Base-by-base conservation (phyloP, 2,888 invertebrate species). In the Eumacrocentrus americanus region DNA sequence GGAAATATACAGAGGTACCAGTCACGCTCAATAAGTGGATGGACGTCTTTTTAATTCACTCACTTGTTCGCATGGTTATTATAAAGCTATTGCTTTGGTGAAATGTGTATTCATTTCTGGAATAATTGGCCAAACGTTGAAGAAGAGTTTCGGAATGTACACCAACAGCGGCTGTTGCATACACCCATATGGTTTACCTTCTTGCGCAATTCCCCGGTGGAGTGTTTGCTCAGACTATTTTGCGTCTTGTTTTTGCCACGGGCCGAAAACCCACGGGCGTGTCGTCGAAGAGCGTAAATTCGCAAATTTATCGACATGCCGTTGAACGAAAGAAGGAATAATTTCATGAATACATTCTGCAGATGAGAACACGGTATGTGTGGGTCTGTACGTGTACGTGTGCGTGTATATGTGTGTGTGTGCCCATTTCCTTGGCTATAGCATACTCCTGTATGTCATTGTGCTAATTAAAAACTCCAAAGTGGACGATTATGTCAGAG, bases 251-350 rank as follows among this genome's bases (percentile, higher is more conserved):
- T 58, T 48, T 53, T 59, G 29, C 46, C 38, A 48, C 40, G 7
- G 20, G n/a, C 6, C 20, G 34, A 58, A 50, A 46, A 51, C 35
- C 46, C 51, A 60, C 58, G 35, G 60, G 42, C 55, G 46, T 52
- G 58, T 58, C 52, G 44, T 58, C 34, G 48, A 47, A 12, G 48
- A 46, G 57, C 66, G 62, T 69, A 65, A 71, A 65, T 44, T 60
- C 61, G 44, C 12, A 46, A 68, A 67, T 70, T 67, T 69, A 68
- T 68, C 58, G 58, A 47, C 57, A 35, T 25, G 25, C 42, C 18
- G 12, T 23, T 23, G 23, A 51, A 37, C 51, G 38, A 7, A n/a
- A 51, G 29, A n/a, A 23, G 37, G 23, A 23, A 51, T 51, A 34
- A 51, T 38, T 38, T 37, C n/a, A n/a, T n/a, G n/a, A n/a, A n/a